phyloP scores from a whole-genome alignment of 1,140 invertebrate species.

The Aricia agestis region DNA sequence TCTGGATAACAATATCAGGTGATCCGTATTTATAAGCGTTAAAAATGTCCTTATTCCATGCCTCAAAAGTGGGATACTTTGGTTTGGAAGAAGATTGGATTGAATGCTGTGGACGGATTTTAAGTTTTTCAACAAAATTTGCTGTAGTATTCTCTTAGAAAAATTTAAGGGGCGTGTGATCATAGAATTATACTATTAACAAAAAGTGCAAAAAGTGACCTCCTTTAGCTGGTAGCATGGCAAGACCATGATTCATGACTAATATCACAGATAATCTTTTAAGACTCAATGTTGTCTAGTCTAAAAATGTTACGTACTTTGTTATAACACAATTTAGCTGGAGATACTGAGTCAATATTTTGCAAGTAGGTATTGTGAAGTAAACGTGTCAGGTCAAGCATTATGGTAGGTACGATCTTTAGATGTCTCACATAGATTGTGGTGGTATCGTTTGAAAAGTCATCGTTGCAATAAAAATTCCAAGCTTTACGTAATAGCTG shows the following conservation, averaged over 20 bases:
- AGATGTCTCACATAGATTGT: constrained; percentile 56
- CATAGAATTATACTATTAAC: background rate
- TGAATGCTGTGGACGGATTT: no score
- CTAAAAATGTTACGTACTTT: background rate
- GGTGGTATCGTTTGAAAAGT: constrained; percentile 32
- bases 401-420: constrained; percentile 47
- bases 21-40: no score
- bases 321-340: background rate
- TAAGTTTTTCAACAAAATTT: no score
- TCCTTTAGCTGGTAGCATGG: background rate
- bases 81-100: no score
- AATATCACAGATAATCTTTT: background rate
- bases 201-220: background rate
- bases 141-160: no score
- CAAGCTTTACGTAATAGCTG: constrained; percentile 14
- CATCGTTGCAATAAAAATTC: constrained; percentile 7
- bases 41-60: no score
- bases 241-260: background rate
- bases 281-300: background rate
- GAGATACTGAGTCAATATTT: constrained; percentile 31
- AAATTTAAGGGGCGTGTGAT: no score
- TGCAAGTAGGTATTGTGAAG: constrained; percentile 34
- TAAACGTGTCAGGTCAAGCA: constrained; percentile 42
- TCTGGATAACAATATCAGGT: background rate
- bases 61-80: no score